Conservation (phyloP, 1,140 invertebrate genomes). For the Helicoverpa zea region DNA sequence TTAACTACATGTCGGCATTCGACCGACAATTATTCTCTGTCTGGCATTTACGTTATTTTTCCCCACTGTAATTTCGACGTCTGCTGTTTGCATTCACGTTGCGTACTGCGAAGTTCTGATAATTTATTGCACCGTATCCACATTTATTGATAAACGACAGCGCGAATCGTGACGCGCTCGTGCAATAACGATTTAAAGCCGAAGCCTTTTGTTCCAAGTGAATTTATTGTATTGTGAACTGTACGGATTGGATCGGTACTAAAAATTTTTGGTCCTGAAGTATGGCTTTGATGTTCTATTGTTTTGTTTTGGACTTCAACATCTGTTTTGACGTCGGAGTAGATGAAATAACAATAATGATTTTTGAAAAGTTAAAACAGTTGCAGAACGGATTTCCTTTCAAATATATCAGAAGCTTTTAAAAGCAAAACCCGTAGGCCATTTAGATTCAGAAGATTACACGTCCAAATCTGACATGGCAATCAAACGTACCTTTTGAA, state of each 20-base stretch:
- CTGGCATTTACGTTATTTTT: slow-evolving; percentile 66
- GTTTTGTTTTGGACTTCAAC: slow-evolving; percentile 26
- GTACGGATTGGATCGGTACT: slow-evolving; percentile 31
- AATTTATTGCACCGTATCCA: slow-evolving; percentile 68
- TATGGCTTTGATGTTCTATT: slow-evolving; percentile 23
- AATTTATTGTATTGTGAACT: slow-evolving; percentile 56
- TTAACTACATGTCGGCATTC: slow-evolving; percentile 67
- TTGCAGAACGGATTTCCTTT: too few relatives aligned
- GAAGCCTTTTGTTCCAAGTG: slow-evolving; percentile 51
- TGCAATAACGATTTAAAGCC: slow-evolving; percentile 54
- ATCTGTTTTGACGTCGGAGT: not conserved
- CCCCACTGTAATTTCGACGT: slow-evolving; percentile 67
- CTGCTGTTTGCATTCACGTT: slow-evolving; percentile 64
- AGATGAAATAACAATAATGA: too few relatives aligned
- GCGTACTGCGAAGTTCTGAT: slow-evolving; percentile 65
- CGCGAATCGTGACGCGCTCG: slow-evolving; percentile 49
- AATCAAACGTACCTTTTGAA: slow-evolving; percentile 35
- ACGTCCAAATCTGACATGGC: slow-evolving; percentile 26
- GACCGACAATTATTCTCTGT: slow-evolving; percentile 74
- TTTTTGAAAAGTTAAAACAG: too few relatives aligned
- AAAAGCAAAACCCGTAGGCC: slow-evolving; percentile 2
- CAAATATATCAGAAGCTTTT: not conserved
- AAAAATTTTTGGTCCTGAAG: slow-evolving; percentile 42
- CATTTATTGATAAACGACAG: slow-evolving; percentile 68
- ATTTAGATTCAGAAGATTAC: slow-evolving; percentile 33